Base-by-base conservation (phyloP, 2,113 vertebrate genomes). In the Nerophis ophidion region DNA sequence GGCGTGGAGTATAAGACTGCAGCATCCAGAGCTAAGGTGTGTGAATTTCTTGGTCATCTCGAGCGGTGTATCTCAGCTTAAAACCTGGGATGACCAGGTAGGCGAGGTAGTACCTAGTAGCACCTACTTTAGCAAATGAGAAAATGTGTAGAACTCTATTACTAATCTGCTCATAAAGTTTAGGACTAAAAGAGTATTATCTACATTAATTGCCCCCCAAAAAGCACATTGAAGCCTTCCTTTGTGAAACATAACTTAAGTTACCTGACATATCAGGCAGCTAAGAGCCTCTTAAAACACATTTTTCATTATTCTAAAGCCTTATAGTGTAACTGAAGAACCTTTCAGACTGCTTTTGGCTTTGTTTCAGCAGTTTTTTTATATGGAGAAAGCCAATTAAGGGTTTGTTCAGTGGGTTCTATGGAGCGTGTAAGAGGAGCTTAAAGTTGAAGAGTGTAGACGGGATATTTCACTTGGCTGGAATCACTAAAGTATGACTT, bases 311-410 rank as follows among this genome's bases (percentile, higher is more conserved):
- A 54, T 48, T 56, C 33, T 42, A 59, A 56, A 34, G 34, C 14
- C 57, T 64, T n/a, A 48, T 3, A 49, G 35, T 54, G n/a, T 48
- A 42, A 55, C 33, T 16, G 50, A 53, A 52, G 26, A 10, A 42
- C 40, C 8, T 57, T 33, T 45, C 34, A 68, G 35, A 26, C 46
- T 17, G 34, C 26, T 42, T 19, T 34, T 48, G 50, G 56, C 47
- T 55, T 52, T 15, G 16, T 62, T 45, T 61, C n/a, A 35, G 8
- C 14, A 13, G n/a, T 10, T 42, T 67, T 36, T 16, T n/a, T 15
- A 16, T 45, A 55, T 14, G 44, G 17, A 51, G 49, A 44, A 44
- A 11, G 42, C 40, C 7, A 60, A 48, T 60, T 16, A 14, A 52
- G 40, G 11, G 42, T 60, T 48, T 19, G 55, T 11, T 40, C 6